These are phyloP conservation scores for Hemicentrotus pulcherrimus DNA, from an alignment of 35 echinoderm and acorn worm species.

Conservation along the genomic window DNA sequence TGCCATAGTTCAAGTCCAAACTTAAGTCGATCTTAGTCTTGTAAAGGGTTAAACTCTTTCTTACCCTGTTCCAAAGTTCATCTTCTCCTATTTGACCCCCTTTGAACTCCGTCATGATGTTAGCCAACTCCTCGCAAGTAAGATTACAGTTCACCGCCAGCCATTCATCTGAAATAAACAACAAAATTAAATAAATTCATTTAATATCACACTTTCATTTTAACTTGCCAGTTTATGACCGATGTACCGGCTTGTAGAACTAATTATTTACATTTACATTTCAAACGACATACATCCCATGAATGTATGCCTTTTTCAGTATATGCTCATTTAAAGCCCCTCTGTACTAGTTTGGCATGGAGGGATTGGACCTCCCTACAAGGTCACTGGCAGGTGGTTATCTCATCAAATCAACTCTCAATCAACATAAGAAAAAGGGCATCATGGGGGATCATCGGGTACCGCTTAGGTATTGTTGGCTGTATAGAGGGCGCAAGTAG, in stretches of 20 bases:
- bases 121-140: constrained; percentile 35
- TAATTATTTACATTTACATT: not conserved
- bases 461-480: too few relatives aligned
- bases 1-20: too few relatives aligned
- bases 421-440: too few relatives aligned
- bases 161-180: constrained; percentile 48
- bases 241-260: not conserved
- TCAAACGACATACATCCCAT: not conserved
- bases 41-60: not conserved
- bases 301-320: too few relatives aligned
- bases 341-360: too few relatives aligned
- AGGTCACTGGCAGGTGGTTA: too few relatives aligned
- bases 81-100: constrained; percentile 10
- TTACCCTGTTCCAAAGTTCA: constrained; percentile 45
- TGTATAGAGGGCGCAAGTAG: too few relatives aligned
- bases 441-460: too few relatives aligned
- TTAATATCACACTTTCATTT: not conserved
- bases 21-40: too few relatives aligned
- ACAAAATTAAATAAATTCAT: not conserved
- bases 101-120: constrained; percentile 42
- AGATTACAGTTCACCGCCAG: constrained; percentile 39
- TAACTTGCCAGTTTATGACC: not conserved
- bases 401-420: too few relatives aligned
- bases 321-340: too few relatives aligned
- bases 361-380: too few relatives aligned